Conservation (phyloP, 2,113 vertebrate genomes). For the Mesoclemmys tuberculata region DNA sequence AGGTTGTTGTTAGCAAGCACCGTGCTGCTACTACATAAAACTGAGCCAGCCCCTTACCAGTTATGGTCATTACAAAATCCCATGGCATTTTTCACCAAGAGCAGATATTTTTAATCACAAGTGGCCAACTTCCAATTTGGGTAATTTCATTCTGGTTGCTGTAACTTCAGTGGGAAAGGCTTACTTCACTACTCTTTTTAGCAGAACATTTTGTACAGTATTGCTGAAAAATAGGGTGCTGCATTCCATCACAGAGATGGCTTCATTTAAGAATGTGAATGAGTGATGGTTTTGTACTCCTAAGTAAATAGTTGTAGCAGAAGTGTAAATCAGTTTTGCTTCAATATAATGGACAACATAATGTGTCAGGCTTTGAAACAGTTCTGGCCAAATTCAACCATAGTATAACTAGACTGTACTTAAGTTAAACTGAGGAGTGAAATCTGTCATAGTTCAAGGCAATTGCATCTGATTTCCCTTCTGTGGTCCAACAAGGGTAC, state of each 20-base stretch:
- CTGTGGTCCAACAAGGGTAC: background rate
- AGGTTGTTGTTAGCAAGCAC: background rate
- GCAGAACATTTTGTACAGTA: background rate
- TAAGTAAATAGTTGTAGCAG: background rate
- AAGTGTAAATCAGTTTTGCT: background rate
- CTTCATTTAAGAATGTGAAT: slow-evolving; percentile 27
- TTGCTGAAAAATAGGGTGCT: background rate
- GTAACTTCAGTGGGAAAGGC: background rate
- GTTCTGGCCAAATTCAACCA: background rate
- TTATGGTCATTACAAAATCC: background rate
- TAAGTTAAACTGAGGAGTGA: background rate
- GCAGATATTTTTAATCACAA: background rate
- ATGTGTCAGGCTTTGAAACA: background rate
- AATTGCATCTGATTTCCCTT: background rate
- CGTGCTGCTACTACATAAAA: slow-evolving; percentile 3
- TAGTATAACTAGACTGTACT: background rate
- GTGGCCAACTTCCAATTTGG: background rate
- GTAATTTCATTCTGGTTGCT: background rate
- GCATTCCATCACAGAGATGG: background rate
- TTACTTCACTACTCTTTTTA: background rate
- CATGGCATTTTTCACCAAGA: background rate
- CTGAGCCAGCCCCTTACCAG: background rate
- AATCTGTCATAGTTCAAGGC: too few relatives aligned
- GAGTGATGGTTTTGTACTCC: background rate
- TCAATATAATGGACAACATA: background rate